Evolutionary conservation across 2,888 invertebrate species (phyloP).

Genomic region (Falcaria lacertinaria): DNA sequence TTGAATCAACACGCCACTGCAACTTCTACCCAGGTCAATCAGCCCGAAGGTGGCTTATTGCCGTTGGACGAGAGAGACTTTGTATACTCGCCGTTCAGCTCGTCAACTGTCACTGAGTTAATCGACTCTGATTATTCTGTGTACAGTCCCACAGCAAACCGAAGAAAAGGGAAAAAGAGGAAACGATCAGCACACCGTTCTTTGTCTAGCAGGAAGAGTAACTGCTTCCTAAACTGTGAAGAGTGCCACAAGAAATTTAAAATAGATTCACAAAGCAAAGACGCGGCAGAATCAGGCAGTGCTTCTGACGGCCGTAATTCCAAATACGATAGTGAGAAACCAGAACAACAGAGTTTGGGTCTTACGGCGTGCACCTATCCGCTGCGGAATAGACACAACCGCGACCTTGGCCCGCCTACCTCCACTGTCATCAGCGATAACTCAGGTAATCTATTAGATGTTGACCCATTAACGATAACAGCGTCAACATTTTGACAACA

Average conservation of each 20-base stretch:
- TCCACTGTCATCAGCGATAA: conserved; percentile 57
- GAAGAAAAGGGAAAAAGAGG: conserved; percentile 69
- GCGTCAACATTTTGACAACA: neutral
- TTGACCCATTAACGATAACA: conserved; percentile 3
- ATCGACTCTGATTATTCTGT: conserved; percentile 73
- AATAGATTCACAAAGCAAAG: conserved; percentile 71
- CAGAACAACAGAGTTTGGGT: conserved; percentile 35
- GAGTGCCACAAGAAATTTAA: conserved; percentile 73
- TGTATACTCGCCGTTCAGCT: conserved; percentile 74
- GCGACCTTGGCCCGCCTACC: conserved; percentile 56
- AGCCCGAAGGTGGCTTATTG: conserved; percentile 64
- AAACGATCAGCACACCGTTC: conserved; percentile 67
- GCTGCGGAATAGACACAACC: conserved; percentile 50
- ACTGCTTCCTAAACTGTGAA: conserved; percentile 53
- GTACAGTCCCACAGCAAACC: conserved; percentile 65
- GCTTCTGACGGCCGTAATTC: conserved; percentile 39
- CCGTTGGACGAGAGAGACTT: conserved; percentile 75
- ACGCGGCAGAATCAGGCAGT: conserved; percentile 41
- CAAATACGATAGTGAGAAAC: conserved; percentile 50
- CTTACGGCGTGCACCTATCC: conserved; percentile 47
- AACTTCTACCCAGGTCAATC: conserved; percentile 41
- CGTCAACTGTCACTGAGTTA: conserved; percentile 70
- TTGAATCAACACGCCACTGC: conserved; percentile 42
- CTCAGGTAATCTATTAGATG: conserved; percentile 48
- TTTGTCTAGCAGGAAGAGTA: conserved; percentile 59